A percentile compares a stretch with the other conserved stretches of the same genome.
These are phyloP conservation scores for Lochmaea crataegi DNA, from an alignment of 2,888 invertebrate genomes.

Conservation along the genomic window DNA sequence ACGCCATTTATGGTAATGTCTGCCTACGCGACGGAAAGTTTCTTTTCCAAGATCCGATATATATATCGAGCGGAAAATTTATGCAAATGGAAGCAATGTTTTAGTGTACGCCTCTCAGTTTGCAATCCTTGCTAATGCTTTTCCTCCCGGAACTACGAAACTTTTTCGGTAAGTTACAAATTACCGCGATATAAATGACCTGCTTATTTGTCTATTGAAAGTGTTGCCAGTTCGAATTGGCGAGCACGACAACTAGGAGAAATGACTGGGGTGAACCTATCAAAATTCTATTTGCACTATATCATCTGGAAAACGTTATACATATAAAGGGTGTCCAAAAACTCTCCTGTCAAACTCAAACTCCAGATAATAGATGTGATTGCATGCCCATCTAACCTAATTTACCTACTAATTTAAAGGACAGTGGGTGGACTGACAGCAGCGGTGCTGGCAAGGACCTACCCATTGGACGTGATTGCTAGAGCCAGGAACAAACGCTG, in stretches of 20 bases:
- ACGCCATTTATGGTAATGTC: constrained; percentile 49
- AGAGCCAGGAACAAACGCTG: too few species aligned
- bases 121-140: constrained; percentile 37
- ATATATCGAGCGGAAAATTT: constrained; percentile 38
- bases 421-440: too few species aligned
- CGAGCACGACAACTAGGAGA: not conserved
- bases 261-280: not conserved
- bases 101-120: constrained; percentile 35
- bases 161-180: constrained; percentile 19
- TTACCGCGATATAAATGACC: constrained; percentile 8
- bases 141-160: constrained; percentile 17
- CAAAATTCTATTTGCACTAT: constrained; percentile 8
- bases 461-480: too few species aligned
- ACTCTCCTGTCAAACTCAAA: too few species aligned
- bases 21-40: constrained; percentile 36
- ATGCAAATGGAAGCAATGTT: constrained; percentile 42
- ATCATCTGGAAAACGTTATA: too few species aligned
- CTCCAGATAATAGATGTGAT: too few species aligned
- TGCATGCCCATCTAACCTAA: too few species aligned
- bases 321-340: too few species aligned
- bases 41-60: constrained; percentile 34
- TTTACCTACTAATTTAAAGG: too few species aligned
- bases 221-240: constrained; percentile 16
- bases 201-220: constrained; percentile 7
- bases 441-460: too few species aligned